A percentile compares a stretch with the other conserved stretches of the same genome.
phyloP scores from a whole-genome alignment of 1,140 invertebrate genomes.

The Centruroides vittatus region DNA sequence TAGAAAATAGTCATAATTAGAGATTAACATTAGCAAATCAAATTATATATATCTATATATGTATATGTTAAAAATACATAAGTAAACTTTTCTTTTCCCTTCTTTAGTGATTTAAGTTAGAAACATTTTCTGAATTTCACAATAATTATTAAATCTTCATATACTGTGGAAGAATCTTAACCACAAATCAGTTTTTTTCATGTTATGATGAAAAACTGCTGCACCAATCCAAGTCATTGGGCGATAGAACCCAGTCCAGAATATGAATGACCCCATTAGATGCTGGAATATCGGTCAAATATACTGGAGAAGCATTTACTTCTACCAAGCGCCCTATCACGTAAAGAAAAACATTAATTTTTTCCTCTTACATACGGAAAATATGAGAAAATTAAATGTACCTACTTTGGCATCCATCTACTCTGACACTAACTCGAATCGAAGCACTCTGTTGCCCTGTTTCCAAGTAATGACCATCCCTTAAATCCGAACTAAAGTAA shows the following conservation, averaged over 20 bases:
- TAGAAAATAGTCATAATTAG: no score
- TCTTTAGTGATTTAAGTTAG: no score
- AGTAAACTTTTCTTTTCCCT: no score
- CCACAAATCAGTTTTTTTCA: no score
- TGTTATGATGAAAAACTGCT: background rate
- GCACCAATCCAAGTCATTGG: constrained; percentile 19
- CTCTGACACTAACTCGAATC: constrained; percentile 20
- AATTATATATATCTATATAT: no score
- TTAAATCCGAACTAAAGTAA: constrained; percentile 20
- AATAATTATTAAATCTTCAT: no score
- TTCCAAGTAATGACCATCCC: constrained; percentile 21
- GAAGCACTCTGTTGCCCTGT: constrained; percentile 16
- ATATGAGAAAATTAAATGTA: background rate
- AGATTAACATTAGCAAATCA: no score
- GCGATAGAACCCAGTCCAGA: constrained; percentile 26
- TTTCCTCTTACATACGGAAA: no score
- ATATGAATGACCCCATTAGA: constrained; percentile 44
- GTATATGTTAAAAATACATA: no score
- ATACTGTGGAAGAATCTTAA: no score
- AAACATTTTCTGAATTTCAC: no score
- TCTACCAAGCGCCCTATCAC: constrained; percentile 20
- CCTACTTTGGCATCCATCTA: constrained; percentile 21
- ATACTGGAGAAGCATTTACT: constrained; percentile 21
- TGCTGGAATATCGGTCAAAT: constrained; percentile 35
- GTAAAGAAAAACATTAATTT: no score